Conservation (phyloP, 1,140 invertebrate species). For the Papilio helenus region DNA sequence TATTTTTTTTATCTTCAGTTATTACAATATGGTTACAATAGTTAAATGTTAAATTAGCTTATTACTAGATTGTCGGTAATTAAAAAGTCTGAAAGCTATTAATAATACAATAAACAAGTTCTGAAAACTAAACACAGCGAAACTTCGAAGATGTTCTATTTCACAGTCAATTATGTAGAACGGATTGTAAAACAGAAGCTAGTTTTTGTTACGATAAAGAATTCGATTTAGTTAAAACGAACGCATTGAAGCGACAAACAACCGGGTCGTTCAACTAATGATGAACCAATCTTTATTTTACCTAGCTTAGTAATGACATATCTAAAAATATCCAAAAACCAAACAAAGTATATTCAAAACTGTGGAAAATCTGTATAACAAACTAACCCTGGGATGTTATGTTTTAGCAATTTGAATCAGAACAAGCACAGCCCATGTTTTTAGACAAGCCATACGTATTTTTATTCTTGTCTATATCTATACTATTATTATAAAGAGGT, state of each 20-base stretch:
- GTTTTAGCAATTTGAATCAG: not conserved
- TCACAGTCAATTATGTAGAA: slow-evolving; percentile 27
- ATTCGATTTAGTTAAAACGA: slow-evolving; percentile 8
- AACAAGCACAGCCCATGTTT: no score
- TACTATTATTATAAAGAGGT: no score
- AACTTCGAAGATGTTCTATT: slow-evolving; percentile 11
- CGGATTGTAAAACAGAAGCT: not conserved
- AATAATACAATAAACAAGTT: not conserved
- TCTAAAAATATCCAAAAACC: not conserved
- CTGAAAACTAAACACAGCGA: slow-evolving; percentile 27
- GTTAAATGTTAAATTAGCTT: no score
- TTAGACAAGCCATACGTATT: no score
- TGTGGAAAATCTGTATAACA: no score
- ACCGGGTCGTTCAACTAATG: not conserved
- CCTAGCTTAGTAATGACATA: not conserved
- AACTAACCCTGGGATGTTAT: not conserved
- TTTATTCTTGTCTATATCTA: no score
- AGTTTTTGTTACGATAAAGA: slow-evolving; percentile 3
- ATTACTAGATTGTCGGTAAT: no score
- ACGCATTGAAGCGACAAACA: not conserved
- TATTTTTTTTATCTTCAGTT: no score
- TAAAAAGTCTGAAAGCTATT: not conserved
- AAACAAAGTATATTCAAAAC: no score
- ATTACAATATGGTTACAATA: no score
- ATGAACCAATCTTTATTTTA: not conserved